Evolutionary conservation across 2,797 vertebrate genomes (phyloP).

Genomic region (Eleutherodactylus coqui): DNA sequence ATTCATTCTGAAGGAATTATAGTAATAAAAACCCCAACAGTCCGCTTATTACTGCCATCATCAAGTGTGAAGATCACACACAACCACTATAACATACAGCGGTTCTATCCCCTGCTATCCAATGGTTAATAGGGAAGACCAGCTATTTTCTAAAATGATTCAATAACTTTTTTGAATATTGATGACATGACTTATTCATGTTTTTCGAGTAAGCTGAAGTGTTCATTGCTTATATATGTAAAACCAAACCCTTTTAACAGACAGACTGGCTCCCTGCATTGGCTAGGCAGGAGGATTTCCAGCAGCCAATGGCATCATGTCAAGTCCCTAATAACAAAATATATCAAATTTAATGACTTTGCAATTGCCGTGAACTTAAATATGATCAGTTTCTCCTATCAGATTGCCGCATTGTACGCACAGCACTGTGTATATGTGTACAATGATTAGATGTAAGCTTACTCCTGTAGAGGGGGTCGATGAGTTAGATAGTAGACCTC

Average conservation of each 20-base stretch:
- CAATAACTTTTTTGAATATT: neutral
- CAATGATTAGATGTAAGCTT: neutral
- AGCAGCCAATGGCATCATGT: slow-evolving; percentile 22
- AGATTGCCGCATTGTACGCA: neutral
- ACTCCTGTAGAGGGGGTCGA: neutral
- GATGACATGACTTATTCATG: slow-evolving; percentile 19
- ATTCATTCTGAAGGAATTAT: neutral
- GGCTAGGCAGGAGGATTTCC: slow-evolving; percentile 5
- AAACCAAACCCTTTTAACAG: slow-evolving; percentile 8
- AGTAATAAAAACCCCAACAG: neutral
- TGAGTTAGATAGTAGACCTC: neutral
- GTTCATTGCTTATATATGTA: slow-evolving; percentile 19
- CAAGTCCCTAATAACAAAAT: slow-evolving; percentile 13
- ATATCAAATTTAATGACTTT: neutral
- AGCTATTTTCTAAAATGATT: neutral
- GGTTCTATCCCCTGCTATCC: neutral
- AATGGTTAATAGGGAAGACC: neutral
- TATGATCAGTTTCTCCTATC: neutral
- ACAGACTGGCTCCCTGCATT: slow-evolving; percentile 28
- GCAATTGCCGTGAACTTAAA: neutral
- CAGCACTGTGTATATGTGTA: neutral
- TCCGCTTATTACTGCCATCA: neutral
- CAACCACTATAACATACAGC: neutral
- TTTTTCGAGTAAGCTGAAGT: neutral
- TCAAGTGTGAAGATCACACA: neutral